These are phyloP conservation scores for Gymnocypris eckloni DNA, from an alignment of 2,797 vertebrate genomes.

Conservation along the genomic window DNA sequence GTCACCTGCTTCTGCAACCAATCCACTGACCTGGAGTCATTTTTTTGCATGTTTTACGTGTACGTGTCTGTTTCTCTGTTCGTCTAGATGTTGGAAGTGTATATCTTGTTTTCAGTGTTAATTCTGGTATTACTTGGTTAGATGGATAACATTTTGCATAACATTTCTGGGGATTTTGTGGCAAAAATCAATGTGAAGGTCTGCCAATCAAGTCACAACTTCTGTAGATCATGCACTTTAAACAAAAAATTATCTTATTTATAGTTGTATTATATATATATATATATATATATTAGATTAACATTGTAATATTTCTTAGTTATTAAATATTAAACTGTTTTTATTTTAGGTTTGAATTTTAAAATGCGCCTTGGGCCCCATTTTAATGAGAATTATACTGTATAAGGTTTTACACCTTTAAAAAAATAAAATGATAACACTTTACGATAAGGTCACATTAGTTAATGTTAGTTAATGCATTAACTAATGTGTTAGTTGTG, in stretches of 20 bases:
- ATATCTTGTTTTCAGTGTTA: neutral
- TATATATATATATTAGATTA: neutral
- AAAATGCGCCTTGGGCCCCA: neutral
- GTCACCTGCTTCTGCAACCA: slow-evolving; percentile 16
- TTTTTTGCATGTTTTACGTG: slow-evolving; percentile 42
- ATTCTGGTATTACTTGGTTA: slow-evolving; percentile 12
- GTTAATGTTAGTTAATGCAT: neutral
- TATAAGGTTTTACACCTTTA: neutral
- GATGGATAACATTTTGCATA: neutral
- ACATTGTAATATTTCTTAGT: neutral
- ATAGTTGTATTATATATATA: neutral
- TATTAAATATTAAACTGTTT: neutral
- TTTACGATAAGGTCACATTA: neutral
- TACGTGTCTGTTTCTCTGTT: slow-evolving; percentile 21
- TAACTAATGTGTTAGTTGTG: neutral
- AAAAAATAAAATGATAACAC: neutral
- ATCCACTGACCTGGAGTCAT: slow-evolving; percentile 38
- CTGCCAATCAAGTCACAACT: neutral
- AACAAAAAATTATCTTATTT: too few relatives aligned
- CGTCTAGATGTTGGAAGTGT: neutral
- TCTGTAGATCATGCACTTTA: neutral
- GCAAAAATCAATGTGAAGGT: neutral
- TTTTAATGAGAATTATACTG: neutral
- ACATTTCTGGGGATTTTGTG: neutral
- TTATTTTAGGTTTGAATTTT: neutral